Evolutionary conservation across 2,113 vertebrate species (phyloP).

Genomic region (Sinocyclocheilus anophthalmus): DNA sequence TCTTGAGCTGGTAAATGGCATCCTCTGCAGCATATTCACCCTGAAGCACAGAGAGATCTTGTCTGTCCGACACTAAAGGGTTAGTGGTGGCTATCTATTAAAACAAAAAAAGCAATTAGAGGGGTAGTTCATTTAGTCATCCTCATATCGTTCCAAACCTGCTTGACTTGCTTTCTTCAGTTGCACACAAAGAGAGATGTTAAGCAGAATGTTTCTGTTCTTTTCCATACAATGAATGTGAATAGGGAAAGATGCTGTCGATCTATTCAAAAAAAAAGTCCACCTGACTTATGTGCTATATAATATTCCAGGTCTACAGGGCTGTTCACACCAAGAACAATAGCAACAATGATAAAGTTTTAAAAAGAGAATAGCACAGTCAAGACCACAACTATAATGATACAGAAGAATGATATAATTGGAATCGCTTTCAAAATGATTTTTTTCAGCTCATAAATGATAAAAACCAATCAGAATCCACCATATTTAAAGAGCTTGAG

Average conservation of each 20-base stretch:
- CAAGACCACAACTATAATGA: background rate
- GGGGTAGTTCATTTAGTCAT: background rate
- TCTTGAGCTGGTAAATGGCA: conserved; percentile 90
- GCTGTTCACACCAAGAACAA: background rate
- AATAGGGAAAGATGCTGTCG: background rate
- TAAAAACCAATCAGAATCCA: no score
- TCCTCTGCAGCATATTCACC: conserved; percentile 89
- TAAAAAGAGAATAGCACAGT: background rate
- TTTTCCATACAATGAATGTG: background rate
- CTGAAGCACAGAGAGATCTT: conserved; percentile 86
- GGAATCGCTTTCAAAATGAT: no score
- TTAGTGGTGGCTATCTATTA: conserved; percentile 88
- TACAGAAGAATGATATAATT: background rate
- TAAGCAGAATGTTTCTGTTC: background rate
- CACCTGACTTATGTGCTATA: background rate
- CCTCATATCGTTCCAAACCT: background rate
- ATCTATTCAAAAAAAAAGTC: background rate
- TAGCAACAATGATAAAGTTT: background rate
- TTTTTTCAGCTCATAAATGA: no score
- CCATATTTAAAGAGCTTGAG: no score
- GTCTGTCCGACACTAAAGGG: conserved; percentile 88
- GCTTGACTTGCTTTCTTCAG: background rate
- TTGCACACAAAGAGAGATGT: background rate
- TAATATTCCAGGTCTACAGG: background rate
- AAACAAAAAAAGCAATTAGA: conserved; percentile 32